Evolutionary conservation across 2,113 vertebrate species (phyloP).

Genomic region (Syngnathus scovelli): DNA sequence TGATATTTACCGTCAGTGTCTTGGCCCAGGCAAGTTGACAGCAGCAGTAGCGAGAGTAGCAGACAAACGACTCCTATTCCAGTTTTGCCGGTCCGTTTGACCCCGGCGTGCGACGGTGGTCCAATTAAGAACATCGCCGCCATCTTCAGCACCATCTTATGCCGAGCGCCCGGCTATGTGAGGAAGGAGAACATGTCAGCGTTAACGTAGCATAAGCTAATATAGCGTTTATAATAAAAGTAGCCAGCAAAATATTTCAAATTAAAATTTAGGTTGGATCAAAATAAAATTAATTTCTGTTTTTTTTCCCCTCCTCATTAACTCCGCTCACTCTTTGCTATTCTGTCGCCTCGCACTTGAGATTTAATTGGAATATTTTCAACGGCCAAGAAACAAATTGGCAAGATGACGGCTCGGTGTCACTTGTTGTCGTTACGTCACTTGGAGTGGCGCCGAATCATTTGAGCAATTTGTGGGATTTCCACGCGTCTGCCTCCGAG

Average conservation of each 20-base stretch:
- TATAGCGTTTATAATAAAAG: too few species aligned
- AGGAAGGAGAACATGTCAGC: slow-evolving; percentile 5
- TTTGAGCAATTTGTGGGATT: slow-evolving; percentile 42
- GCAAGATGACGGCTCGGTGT: background rate
- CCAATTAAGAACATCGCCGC: slow-evolving; percentile 34
- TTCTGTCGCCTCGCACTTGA: background rate
- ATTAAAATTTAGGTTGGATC: too few species aligned
- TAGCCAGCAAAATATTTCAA: too few species aligned
- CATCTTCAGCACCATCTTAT: slow-evolving; percentile 61
- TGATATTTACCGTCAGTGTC: slow-evolving; percentile 60
- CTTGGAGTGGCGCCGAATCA: slow-evolving; percentile 28
- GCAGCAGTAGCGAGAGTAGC: slow-evolving; percentile 37
- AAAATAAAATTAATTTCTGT: background rate
- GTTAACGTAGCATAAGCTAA: slow-evolving; percentile 1
- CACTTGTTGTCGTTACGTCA: slow-evolving; percentile 16
- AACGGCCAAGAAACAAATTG: slow-evolving; percentile 13
- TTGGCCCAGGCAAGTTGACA: slow-evolving; percentile 58
- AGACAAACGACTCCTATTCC: slow-evolving; percentile 53
- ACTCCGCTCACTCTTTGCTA: background rate
- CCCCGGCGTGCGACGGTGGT: slow-evolving; percentile 34
- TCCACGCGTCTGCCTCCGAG: slow-evolving; percentile 31
- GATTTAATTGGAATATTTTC: slow-evolving; percentile 23
- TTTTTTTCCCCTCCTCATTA: background rate
- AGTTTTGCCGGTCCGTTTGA: slow-evolving; percentile 45
- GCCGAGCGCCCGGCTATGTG: slow-evolving; percentile 47